Percentiles rank a stretch among this genome's conserved stretches.
Conservation (phyloP, 2,797 vertebrate genomes). For the Catamblyrhynchus diadema region DNA sequence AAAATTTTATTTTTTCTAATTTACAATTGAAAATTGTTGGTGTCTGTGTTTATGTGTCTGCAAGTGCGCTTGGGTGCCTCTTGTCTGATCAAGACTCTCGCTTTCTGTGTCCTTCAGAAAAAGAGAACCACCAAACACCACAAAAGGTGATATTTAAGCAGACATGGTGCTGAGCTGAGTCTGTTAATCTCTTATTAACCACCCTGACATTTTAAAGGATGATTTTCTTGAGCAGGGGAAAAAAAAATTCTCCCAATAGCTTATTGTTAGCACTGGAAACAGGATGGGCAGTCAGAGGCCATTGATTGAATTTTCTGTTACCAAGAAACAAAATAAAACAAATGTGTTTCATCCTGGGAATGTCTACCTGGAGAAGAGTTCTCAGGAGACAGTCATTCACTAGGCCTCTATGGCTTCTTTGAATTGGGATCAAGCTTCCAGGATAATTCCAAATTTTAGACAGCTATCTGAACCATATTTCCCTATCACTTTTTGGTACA, state of each 20-base stretch:
- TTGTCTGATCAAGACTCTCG: slow-evolving; percentile 39
- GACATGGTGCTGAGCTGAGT: neutral
- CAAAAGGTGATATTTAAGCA: slow-evolving; percentile 36
- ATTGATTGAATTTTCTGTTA: slow-evolving; percentile 13
- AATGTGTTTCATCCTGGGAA: neutral
- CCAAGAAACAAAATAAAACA: slow-evolving; percentile 37
- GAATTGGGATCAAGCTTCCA: neutral
- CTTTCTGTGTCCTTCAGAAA: slow-evolving; percentile 4
- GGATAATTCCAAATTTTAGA: neutral
- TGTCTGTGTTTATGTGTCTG: slow-evolving; percentile 16
- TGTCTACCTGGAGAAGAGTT: neutral
- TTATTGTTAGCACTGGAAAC: neutral
- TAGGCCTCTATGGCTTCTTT: neutral
- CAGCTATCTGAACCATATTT: neutral
- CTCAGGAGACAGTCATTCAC: neutral
- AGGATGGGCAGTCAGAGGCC: neutral
- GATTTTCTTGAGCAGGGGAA: neutral
- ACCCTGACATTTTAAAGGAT: slow-evolving; percentile 24
- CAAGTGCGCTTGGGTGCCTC: neutral
- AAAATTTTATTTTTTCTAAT: slow-evolving; percentile 8
- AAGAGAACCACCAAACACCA: neutral
- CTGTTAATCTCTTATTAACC: slow-evolving; percentile 34
- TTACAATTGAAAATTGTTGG: slow-evolving; percentile 1
- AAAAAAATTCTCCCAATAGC: neutral
- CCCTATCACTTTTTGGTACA: neutral